Percentiles rank a stretch among this genome's conserved stretches.
Conservation (phyloP, 92 coral and sea anemone genomes). For the Porites evermanni region DNA sequence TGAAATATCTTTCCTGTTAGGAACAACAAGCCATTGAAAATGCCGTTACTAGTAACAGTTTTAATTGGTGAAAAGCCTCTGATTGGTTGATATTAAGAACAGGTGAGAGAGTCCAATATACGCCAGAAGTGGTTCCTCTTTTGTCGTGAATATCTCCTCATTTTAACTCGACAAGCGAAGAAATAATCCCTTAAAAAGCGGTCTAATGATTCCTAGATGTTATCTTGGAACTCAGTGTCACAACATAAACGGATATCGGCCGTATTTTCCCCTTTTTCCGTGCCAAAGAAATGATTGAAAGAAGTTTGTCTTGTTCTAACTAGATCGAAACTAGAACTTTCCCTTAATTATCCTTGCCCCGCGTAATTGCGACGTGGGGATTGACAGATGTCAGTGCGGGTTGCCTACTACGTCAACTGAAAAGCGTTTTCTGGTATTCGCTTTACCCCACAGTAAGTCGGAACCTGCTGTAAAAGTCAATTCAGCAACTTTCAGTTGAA, state of each 20-base stretch:
- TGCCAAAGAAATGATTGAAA: background rate
- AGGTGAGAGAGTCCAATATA: conserved; percentile 12
- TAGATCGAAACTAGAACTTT: background rate
- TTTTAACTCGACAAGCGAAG: background rate
- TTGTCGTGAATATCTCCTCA: background rate
- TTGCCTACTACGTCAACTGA: no score
- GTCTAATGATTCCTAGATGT: no score
- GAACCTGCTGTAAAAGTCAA: no score
- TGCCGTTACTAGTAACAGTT: conserved; percentile 1
- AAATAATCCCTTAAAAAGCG: background rate
- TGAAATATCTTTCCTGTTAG: background rate
- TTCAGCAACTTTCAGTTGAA: no score
- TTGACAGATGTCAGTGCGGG: no score
- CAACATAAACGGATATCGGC: background rate
- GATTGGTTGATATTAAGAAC: conserved; percentile 3
- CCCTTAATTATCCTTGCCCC: background rate
- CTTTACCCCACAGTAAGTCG: no score
- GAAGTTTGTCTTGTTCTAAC: background rate
- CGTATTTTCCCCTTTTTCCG: no score
- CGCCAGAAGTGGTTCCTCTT: background rate
- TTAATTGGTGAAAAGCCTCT: background rate
- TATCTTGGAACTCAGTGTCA: no score
- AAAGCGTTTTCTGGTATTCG: no score
- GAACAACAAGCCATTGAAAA: conserved; percentile 22
- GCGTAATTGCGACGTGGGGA: no score